Evolutionary conservation across 2,888 invertebrate genomes (phyloP).

Genomic region (Pristionchus exspectatus): DNA sequence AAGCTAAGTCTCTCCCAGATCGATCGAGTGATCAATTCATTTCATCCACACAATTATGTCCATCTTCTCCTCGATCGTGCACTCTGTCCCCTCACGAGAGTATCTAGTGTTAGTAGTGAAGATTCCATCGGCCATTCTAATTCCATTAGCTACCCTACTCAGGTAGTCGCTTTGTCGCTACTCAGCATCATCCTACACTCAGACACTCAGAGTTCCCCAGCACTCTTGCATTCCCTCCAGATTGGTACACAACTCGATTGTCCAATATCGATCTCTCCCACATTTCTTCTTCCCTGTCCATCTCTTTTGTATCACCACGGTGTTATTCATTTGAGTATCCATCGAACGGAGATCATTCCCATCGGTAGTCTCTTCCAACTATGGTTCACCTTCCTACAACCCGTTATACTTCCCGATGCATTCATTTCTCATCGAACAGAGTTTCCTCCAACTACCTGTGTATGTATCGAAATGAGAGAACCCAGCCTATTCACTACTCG

Average conservation of each 20-base stretch:
- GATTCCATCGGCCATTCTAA: neutral
- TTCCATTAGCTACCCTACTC: conserved; percentile 23
- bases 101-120: conserved; percentile 13
- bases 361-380: neutral
- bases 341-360: conserved; percentile 28
- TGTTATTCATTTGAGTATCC: conserved; percentile 12
- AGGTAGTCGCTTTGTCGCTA: neutral
- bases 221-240: neutral
- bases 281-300: conserved; percentile 22
- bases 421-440: neutral
- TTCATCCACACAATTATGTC: neutral
- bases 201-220: neutral
- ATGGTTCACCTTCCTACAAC: neutral
- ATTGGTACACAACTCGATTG: neutral
- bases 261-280: conserved; percentile 21
- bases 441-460: neutral
- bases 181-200: neutral
- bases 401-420: neutral
- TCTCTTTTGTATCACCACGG: neutral
- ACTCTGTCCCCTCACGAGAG: neutral
- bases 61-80: neutral
- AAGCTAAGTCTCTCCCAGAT: neutral
- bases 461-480: neutral
- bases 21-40: neutral
- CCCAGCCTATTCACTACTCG: neutral